Conservation (phyloP, 64 coral and sea anemone species). For the Trachythela sp. region DNA sequence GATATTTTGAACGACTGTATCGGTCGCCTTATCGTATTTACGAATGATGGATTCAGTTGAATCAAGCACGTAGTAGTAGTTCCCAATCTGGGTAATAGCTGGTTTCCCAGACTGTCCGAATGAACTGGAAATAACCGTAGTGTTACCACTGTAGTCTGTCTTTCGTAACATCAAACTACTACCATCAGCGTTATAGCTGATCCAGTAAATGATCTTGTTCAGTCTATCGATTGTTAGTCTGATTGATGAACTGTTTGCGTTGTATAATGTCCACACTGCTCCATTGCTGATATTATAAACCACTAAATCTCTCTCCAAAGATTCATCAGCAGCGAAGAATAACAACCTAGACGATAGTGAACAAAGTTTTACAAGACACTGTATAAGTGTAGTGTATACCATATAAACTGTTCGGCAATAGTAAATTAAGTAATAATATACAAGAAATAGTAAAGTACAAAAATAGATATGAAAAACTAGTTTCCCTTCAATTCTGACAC, state of each 20-base stretch:
- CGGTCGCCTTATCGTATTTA: background rate
- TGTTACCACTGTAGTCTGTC: background rate
- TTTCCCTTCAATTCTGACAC: no score
- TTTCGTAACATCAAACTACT: background rate
- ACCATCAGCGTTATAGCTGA: conserved; percentile 8
- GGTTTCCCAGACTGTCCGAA: background rate
- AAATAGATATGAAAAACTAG: no score
- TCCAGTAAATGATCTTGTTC: background rate
- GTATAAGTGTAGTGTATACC: no score
- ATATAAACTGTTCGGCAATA: no score
- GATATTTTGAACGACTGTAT: background rate
- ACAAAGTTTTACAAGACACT: no score
- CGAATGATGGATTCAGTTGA: background rate
- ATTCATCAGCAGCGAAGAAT: conserved; percentile 7
- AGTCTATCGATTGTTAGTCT: background rate
- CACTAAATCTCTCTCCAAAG: background rate
- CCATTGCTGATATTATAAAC: background rate
- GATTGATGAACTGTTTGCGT: conserved; percentile 8
- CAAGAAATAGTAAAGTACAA: no score
- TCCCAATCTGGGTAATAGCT: background rate
- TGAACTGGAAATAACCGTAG: background rate
- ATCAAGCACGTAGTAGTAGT: background rate
- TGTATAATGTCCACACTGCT: background rate
- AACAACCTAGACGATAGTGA: background rate
- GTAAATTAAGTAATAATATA: no score